Base-by-base conservation (phyloP, 1,140 invertebrate genomes). In the Bombus sylvicola region DNA sequence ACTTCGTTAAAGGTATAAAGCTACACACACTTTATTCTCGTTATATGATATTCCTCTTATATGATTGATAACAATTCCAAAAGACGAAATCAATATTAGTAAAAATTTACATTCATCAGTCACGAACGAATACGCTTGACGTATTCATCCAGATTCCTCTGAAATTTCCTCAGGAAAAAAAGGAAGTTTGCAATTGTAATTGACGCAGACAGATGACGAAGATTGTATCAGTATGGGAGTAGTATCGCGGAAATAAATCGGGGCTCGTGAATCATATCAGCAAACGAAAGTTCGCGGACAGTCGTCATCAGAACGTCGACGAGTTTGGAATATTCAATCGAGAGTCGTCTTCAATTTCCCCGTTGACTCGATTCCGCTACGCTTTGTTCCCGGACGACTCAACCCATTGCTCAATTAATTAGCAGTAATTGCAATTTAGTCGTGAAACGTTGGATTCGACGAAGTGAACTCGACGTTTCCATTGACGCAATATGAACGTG, bases 391-490 rank as follows among this genome's bases (percentile, higher is more conserved):
- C 13, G 39, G 64, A 31, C 80, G 59, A 53, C 66, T 78, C 88
- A 87, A 82, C 74, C 66, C 83, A 75, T 89, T 92, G 88, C 89
- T 91, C 91, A 92, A 94, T 93, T 94, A 94, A 94, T 93, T 94
- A 93, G 83, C 78, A 89, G 91, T 93, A 93, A 94, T 94, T 92
- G 92, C 89, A 92, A 92, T 92, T 90, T 91, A 83, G 88, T 87
- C 84, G 75, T 73, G 81, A 66, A 84, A 90, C 87, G 79, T 88
- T 81, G 78, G 47, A 68, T 6, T 41, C 66, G 41, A 64, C 72
- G 66, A 68, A 78, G 66, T 57, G 72, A 69, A 74, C 68, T 78
- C 72, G 72, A 84, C 68, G 80, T 86, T 86, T 47, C 83, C 39
- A 41, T 66, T 72, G 68, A 39, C 75, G 71, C 39, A 47, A 72